Evolutionary conservation across 2,888 invertebrate genomes (phyloP).

Genomic region (Apocheima hispidaria): DNA sequence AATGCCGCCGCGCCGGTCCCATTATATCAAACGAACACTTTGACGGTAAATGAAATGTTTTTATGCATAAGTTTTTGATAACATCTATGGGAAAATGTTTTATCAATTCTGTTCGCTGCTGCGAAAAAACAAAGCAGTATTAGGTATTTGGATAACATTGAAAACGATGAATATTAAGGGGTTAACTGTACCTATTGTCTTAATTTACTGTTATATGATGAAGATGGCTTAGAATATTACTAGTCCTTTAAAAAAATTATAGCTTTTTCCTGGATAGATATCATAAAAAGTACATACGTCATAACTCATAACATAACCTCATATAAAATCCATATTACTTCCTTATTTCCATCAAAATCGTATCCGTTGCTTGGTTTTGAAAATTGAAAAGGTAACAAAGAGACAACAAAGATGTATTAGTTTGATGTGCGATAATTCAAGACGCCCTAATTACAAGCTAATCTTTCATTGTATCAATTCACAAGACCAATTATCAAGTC

Average conservation of each 20-base stretch:
- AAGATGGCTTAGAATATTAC: too few species aligned
- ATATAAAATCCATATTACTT: too few species aligned
- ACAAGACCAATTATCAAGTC: constrained; percentile 12
- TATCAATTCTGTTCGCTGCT: constrained; percentile 18
- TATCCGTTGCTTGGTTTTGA: too few species aligned
- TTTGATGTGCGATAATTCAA: too few species aligned
- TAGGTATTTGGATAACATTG: background rate
- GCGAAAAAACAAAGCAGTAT: constrained; percentile 7
- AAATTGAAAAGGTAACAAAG: too few species aligned
- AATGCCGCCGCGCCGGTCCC: constrained; percentile 13
- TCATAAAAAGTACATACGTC: too few species aligned
- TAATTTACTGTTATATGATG: too few species aligned
- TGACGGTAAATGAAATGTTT: constrained; percentile 39
- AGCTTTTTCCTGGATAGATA: too few species aligned
- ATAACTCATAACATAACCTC: too few species aligned
- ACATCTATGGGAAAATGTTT: constrained; percentile 27
- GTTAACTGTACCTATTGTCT: background rate
- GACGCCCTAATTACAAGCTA: background rate
- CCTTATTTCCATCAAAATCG: too few species aligned
- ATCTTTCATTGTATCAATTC: background rate
- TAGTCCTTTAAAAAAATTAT: too few species aligned
- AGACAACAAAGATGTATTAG: too few species aligned
- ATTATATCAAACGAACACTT: constrained; percentile 31
- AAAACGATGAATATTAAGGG: background rate
- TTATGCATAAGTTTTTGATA: constrained; percentile 42